phyloP scores from a whole-genome alignment of 1,140 invertebrate species.

The Drosophila ogumai region DNA sequence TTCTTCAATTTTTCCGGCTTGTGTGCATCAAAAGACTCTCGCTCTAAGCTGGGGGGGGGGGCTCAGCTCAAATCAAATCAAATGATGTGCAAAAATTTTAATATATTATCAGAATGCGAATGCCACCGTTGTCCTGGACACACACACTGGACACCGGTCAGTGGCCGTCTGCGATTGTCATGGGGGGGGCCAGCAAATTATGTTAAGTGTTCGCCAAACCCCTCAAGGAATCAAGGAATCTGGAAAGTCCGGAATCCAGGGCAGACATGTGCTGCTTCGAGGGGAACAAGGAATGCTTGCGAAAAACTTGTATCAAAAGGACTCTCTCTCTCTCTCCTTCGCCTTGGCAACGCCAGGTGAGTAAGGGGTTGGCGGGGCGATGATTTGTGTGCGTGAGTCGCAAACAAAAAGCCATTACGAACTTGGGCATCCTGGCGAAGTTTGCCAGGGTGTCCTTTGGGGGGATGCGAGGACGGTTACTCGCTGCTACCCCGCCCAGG shows the following conservation, averaged over 20 bases:
- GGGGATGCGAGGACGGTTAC: background rate
- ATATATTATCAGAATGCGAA: constrained; percentile 57
- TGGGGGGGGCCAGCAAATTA: constrained; percentile 46
- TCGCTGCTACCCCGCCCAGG: background rate
- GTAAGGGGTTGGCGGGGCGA: constrained; percentile 39
- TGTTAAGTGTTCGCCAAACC: constrained; percentile 50
- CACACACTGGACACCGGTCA: constrained; percentile 61
- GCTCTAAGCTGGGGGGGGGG: background rate
- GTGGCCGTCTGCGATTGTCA: constrained; percentile 43
- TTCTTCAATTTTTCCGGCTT: constrained; percentile 17
- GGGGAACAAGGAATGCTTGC: constrained; percentile 27
- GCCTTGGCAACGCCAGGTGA: constrained; percentile 34
- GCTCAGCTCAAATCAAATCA: constrained; percentile 48
- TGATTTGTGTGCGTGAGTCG: constrained; percentile 44
- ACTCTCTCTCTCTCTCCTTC: constrained; percentile 10
- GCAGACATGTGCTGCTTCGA: constrained; percentile 4
- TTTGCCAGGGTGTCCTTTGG: constrained; percentile 18
- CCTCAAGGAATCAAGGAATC: background rate
- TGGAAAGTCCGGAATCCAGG: background rate
- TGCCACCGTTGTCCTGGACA: constrained; percentile 58
- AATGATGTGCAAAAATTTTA: constrained; percentile 75
- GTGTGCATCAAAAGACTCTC: constrained; percentile 18
- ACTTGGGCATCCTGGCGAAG: constrained; percentile 34
- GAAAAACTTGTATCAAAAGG: constrained; percentile 55
- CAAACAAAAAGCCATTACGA: constrained; percentile 77